Base-by-base conservation (phyloP, 2,888 invertebrate genomes). In the Tetheella fluctuosa region DNA sequence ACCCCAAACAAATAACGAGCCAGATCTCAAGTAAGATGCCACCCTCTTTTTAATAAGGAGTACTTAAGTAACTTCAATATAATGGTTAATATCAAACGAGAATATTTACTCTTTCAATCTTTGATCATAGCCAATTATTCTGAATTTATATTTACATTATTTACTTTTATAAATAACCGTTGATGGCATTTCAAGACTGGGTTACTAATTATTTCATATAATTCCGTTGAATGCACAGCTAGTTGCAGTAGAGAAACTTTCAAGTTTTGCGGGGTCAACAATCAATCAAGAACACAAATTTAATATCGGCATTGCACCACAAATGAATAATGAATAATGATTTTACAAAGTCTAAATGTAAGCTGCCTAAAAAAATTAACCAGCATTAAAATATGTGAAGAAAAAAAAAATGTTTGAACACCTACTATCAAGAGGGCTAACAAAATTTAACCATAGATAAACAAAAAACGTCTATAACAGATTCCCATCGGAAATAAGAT, bases 401-500 rank as follows among this genome's bases (percentile, higher is more conserved):
- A 10, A 13, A 23, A 52, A 28, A 13, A 23, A 30, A 39, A n/a
- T 39, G 2, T 37, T 59, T 30, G 39, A 57, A 67, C 67, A 63
- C 10, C 48, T 20, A 1, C 2, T 28, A 53, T 28, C 8, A 28
- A 28, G 15, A 28, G 28, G 28, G 3, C 54, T 54, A n/a, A 30
- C 17, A 54, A 71, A 65, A 65, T 64, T 72, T 56, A 58, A 64
- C 66, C 67, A 71, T 73, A 72, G 74, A 76, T 74, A 75, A n/a
- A n/a, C n/a, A 74, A 74, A 74, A 34, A 64, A 52, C 67, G 67
- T 68, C 68, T 59, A 69, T 70, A 64, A 59, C 63, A 63, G 67
- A 74, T 77, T 74, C 75, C 71, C 74, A 77, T 73, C 72, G 72
- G 64, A 76, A 62, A 71, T 68, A 66, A 68, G 68, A 71, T 68